phyloP scores from a whole-genome alignment of 1,140 invertebrate species.

The Macrobrachium nipponense region DNA sequence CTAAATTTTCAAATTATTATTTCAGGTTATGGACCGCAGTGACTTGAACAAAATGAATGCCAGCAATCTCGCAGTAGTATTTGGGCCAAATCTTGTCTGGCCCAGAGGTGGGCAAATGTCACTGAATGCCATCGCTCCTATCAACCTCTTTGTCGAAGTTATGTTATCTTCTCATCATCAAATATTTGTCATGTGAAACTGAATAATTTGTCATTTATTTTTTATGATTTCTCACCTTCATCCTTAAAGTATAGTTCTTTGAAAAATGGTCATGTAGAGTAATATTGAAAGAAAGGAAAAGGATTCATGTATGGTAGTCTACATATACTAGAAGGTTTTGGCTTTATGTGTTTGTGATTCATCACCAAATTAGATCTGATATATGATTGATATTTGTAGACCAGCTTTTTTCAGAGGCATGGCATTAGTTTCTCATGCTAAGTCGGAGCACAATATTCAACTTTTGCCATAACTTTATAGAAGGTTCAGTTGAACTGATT shows the following conservation, averaged over 20 bases:
- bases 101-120: constrained; percentile 85
- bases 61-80: constrained; percentile 92
- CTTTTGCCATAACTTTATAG: no score
- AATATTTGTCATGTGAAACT: constrained; percentile 75
- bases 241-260: neutral
- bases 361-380: no score
- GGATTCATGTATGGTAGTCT: no score
- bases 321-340: no score
- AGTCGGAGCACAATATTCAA: no score
- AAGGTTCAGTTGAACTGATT: no score
- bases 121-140: constrained; percentile 89
- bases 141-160: constrained; percentile 94
- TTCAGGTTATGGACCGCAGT: constrained; percentile 88
- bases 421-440: no score
- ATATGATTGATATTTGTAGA: no score
- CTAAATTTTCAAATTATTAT: constrained; percentile 63
- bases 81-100: constrained; percentile 92
- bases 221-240: neutral
- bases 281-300: neutral
- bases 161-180: constrained; percentile 86
- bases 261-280: neutral
- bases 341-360: no score
- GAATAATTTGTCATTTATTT: neutral
- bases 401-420: no score
- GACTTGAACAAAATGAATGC: constrained; percentile 96